Evolutionary conservation across 2,888 invertebrate species (phyloP).

Genomic region (Pachymerium ferrugineum): DNA sequence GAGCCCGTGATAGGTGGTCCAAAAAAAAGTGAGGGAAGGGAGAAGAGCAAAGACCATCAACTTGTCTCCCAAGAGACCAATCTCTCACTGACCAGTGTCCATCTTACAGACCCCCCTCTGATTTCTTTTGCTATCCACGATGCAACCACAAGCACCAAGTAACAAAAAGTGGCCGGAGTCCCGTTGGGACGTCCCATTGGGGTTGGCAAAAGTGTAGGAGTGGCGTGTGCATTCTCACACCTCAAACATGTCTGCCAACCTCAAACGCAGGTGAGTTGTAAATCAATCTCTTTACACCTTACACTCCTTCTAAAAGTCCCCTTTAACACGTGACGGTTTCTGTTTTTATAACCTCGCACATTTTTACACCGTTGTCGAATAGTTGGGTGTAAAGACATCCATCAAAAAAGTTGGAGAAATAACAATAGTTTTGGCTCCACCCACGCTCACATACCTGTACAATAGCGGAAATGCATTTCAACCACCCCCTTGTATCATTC

Average conservation of each 20-base stretch:
- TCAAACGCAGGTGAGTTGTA: conserved; percentile 9
- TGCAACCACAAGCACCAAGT: conserved; percentile 3
- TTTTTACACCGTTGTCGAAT: background rate
- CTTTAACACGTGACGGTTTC: background rate
- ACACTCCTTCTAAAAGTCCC: background rate
- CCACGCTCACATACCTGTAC: background rate
- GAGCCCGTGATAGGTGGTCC: conserved; percentile 1
- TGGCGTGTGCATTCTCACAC: conserved; percentile 1
- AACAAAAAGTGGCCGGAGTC: background rate
- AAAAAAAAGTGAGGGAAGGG: background rate
- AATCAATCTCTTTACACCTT: conserved; percentile 13
- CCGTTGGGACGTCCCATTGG: no score
- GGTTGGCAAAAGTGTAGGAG: background rate
- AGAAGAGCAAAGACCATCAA: no score
- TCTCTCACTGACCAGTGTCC: conserved; percentile 4
- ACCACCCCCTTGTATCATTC: conserved; percentile 4
- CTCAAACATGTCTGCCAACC: conserved; percentile 1
- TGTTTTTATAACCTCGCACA: background rate
- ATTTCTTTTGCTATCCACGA: no score
- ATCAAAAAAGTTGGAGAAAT: background rate
- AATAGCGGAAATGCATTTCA: background rate
- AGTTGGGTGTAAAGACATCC: background rate
- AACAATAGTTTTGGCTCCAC: background rate
- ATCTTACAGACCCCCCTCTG: background rate
- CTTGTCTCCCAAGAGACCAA: background rate